Conservation (phyloP, 2,113 vertebrate species). For the Oreamnos americanus region DNA sequence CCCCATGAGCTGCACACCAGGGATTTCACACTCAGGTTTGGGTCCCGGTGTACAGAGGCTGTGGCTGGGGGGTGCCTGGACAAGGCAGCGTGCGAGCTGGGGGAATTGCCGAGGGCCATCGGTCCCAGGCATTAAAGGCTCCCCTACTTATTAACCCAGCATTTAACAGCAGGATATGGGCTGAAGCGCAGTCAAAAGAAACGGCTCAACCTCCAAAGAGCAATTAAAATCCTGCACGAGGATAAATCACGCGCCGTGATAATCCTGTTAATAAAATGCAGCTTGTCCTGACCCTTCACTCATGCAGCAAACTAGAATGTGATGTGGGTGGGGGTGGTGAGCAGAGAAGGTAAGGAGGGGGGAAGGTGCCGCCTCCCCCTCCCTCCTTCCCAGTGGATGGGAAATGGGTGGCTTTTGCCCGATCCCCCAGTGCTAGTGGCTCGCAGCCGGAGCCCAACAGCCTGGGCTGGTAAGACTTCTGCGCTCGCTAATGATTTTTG, state of each 20-base stretch:
- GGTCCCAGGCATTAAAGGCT: conserved; percentile 86
- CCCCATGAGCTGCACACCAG: conserved; percentile 43
- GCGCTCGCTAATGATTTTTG: conserved; percentile 84
- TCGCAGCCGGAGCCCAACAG: conserved; percentile 61
- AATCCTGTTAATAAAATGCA: conserved; percentile 91
- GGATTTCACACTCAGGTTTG: conserved; percentile 33
- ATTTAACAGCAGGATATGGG: conserved; percentile 88
- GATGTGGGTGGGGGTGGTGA: conserved; percentile 76
- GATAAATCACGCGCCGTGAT: conserved; percentile 88
- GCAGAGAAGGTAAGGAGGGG: conserved; percentile 62
- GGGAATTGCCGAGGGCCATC: conserved; percentile 83
- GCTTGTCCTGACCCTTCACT: conserved; percentile 89
- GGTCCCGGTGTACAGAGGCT: conserved; percentile 4
- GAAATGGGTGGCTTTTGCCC: conserved; percentile 74
- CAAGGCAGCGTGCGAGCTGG: conserved; percentile 69
- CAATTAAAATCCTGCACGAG: conserved; percentile 90
- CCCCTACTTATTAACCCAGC: conserved; percentile 88
- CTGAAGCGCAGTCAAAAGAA: conserved; percentile 88
- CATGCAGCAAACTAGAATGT: conserved; percentile 86
- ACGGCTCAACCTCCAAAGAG: conserved; percentile 87
- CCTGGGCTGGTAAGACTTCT: conserved; percentile 80
- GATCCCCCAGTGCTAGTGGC: conserved; percentile 35
- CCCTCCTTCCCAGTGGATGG: conserved; percentile 29
- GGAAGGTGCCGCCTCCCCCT: conserved; percentile 53
- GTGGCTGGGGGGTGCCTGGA: neutral